These are phyloP conservation scores for Garra rufa DNA, from an alignment of 2,113 vertebrate species.

Conservation along the genomic window DNA sequence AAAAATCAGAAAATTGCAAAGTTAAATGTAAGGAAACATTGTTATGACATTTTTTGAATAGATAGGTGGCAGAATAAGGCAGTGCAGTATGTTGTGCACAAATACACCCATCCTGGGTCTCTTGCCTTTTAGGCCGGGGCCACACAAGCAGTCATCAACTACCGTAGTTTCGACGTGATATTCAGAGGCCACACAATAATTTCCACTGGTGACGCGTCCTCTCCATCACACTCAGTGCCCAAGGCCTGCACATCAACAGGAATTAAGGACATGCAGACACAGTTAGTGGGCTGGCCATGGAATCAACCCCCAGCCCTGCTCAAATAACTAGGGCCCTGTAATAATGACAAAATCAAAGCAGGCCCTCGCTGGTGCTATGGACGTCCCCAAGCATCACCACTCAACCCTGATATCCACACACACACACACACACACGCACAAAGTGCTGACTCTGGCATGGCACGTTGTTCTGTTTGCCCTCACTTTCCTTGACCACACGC, in stretches of 20 bases:
- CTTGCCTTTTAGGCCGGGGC: slow-evolving; percentile 33
- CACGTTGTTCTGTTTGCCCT: slow-evolving; percentile 59
- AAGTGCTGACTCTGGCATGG: slow-evolving; percentile 58
- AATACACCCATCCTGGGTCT: background rate
- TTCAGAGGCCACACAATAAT: slow-evolving; percentile 68
- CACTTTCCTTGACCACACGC: slow-evolving; percentile 58
- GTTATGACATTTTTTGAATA: background rate
- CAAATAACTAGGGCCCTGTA: slow-evolving; percentile 72
- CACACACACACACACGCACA: slow-evolving; percentile 51
- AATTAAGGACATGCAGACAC: slow-evolving; percentile 82
- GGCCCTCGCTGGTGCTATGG: slow-evolving; percentile 65
- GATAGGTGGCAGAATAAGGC: background rate
- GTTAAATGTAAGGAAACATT: background rate
- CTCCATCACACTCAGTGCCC: slow-evolving; percentile 77
- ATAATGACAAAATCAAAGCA: slow-evolving; percentile 73
- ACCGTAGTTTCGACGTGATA: slow-evolving; percentile 44
- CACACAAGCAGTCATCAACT: slow-evolving; percentile 49
- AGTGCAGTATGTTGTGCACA: background rate
- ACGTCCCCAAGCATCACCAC: slow-evolving; percentile 36
- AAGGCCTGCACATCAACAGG: slow-evolving; percentile 80
- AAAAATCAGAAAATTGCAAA: background rate
- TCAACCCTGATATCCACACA: slow-evolving; percentile 47
- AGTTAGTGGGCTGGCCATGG: slow-evolving; percentile 73
- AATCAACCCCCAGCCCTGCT: slow-evolving; percentile 61
- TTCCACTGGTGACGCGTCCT: slow-evolving; percentile 72